These are phyloP conservation scores for Sebastes hubbsi DNA, from an alignment of 2,797 vertebrate genomes.

Conservation along the genomic window DNA sequence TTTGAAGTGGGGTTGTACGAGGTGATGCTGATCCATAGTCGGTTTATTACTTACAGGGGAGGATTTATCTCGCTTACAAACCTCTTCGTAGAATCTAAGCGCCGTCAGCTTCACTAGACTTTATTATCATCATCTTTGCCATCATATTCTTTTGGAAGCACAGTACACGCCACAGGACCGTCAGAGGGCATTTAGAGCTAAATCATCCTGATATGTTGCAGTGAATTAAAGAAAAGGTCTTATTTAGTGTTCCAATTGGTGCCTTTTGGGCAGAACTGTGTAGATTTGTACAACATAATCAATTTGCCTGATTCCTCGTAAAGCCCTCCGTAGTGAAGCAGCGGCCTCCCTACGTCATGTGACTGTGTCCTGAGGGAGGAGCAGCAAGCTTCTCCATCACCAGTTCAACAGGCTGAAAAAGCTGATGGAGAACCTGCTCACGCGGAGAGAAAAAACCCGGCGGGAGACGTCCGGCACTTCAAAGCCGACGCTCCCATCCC, in stretches of 20 bases:
- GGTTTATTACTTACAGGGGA: no score
- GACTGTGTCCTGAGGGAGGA: neutral
- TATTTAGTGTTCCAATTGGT: neutral
- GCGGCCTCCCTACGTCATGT: neutral
- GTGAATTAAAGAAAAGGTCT: neutral
- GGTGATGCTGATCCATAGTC: no score
- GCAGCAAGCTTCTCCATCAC: neutral
- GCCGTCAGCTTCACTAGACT: no score
- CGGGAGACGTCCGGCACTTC: slow-evolving; percentile 36
- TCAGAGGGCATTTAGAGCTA: neutral
- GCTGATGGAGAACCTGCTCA: slow-evolving; percentile 35
- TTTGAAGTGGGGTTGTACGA: no score
- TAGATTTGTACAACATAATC: neutral
- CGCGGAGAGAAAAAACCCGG: slow-evolving; percentile 13
- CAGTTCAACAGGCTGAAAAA: neutral
- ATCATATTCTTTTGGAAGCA: neutral
- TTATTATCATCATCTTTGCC: no score
- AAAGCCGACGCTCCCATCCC: slow-evolving; percentile 37
- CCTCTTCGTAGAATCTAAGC: no score
- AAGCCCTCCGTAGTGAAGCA: neutral
- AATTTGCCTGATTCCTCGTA: neutral
- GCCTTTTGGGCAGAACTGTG: neutral
- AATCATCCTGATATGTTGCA: neutral
- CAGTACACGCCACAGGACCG: neutral
- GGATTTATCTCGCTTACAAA: no score